Evolutionary conservation across 2,888 invertebrate genomes (phyloP).

Genomic region (Tetheella fluctuosa): DNA sequence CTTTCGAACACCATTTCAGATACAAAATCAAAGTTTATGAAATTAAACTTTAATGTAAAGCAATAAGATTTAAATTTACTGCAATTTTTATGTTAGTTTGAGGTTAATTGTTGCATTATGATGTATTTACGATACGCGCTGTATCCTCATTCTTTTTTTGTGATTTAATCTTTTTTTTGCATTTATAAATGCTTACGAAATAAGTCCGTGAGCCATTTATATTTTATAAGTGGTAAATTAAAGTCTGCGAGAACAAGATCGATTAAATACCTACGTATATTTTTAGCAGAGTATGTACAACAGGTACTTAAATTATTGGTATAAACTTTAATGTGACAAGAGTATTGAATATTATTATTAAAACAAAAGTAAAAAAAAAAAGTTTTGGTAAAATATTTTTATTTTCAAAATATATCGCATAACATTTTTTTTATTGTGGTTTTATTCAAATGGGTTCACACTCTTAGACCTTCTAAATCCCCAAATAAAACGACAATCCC

Average conservation of each 20-base stretch:
- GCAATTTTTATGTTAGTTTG: slow-evolving; percentile 16
- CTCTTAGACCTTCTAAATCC: too few relatives aligned
- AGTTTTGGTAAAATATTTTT: too few relatives aligned
- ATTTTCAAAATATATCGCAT: too few relatives aligned
- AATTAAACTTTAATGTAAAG: neutral
- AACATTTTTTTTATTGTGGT: too few relatives aligned
- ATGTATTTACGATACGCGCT: slow-evolving; percentile 46
- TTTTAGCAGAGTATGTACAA: too few relatives aligned
- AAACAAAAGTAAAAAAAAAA: too few relatives aligned
- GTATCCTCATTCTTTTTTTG: slow-evolving; percentile 37
- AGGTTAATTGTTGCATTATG: slow-evolving; percentile 40
- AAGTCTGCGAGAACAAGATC: neutral
- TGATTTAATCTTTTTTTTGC: slow-evolving; percentile 10
- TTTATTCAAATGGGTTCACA: too few relatives aligned
- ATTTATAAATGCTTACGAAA: slow-evolving; percentile 1
- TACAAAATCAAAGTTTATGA: neutral
- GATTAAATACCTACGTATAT: too few relatives aligned
- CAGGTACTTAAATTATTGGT: too few relatives aligned
- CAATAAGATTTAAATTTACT: neutral
- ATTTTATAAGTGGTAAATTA: neutral
- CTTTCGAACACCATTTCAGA: slow-evolving; percentile 25
- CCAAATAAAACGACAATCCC: too few relatives aligned
- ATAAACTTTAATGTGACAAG: too few relatives aligned
- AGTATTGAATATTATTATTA: too few relatives aligned
- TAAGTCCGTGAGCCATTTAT: neutral